These are phyloP conservation scores for Myiotriccus ornatus DNA, from an alignment of 2,797 vertebrate species.

Conservation along the genomic window DNA sequence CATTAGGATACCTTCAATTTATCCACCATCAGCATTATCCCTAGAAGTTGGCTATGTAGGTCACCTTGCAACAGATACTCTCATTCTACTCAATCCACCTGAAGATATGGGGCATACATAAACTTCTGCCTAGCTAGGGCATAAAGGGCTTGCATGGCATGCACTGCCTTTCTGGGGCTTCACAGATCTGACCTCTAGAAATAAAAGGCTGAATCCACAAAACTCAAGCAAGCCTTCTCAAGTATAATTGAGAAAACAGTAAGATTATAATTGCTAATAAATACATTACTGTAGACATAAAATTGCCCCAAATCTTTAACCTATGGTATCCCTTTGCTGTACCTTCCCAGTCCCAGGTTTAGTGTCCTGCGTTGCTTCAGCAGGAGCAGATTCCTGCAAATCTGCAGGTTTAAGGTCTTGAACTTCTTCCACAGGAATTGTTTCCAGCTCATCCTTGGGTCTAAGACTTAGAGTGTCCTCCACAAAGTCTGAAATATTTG, in stretches of 20 bases:
- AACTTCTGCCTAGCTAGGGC: neutral
- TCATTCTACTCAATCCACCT: neutral
- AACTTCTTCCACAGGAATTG: neutral
- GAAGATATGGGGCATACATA: neutral
- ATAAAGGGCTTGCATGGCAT: neutral
- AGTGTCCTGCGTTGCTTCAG: neutral
- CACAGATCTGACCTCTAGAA: neutral
- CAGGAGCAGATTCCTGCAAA: neutral
- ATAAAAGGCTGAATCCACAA: neutral
- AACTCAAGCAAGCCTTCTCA: neutral
- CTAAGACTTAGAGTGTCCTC: neutral
- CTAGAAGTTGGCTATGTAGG: neutral
- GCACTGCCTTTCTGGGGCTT: neutral
- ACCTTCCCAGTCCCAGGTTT: slow-evolving; percentile 31
- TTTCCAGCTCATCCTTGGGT: neutral
- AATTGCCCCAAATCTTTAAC: neutral
- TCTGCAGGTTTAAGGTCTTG: neutral
- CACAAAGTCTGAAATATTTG: neutral
- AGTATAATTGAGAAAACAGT: neutral
- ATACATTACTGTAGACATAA: neutral
- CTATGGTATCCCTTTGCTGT: neutral
- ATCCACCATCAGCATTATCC: neutral
- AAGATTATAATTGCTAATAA: neutral
- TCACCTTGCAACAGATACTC: neutral
- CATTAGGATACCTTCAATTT: neutral